Evolutionary conservation across 2,888 invertebrate genomes (phyloP).

Genomic region (Tipula confusa): DNA sequence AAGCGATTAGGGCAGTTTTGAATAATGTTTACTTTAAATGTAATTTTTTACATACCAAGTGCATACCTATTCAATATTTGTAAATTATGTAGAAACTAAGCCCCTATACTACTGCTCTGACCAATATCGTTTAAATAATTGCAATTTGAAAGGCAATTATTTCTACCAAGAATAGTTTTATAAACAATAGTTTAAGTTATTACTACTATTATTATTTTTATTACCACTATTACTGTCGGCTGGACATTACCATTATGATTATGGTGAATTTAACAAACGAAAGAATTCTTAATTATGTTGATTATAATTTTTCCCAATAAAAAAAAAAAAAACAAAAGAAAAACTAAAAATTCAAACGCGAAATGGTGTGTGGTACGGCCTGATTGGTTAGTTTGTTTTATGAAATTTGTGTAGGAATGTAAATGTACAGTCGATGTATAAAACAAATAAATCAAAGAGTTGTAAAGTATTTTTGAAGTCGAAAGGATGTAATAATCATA

Average conservation of each 20-base stretch:
- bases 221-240: not conserved
- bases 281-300: not conserved
- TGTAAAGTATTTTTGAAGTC: not conserved
- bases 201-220: not conserved
- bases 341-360: not conserved
- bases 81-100: too few species aligned
- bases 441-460: not conserved
- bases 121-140: not conserved
- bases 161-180: not conserved
- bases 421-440: not conserved
- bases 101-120: too few species aligned
- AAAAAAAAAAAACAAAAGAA: too few species aligned
- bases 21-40: too few species aligned
- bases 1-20: too few species aligned
- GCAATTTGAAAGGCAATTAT: not conserved
- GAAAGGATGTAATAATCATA: not conserved
- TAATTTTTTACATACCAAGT: too few species aligned
- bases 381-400: not conserved
- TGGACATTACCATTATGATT: not conserved
- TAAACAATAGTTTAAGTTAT: not conserved
- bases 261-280: not conserved
- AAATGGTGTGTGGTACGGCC: not conserved
- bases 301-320: not conserved
- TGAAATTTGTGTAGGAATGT: not conserved
- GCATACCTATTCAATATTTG: too few species aligned